Base-by-base conservation (phyloP, 1,140 invertebrate genomes). In the Condylostylus longicornis region DNA sequence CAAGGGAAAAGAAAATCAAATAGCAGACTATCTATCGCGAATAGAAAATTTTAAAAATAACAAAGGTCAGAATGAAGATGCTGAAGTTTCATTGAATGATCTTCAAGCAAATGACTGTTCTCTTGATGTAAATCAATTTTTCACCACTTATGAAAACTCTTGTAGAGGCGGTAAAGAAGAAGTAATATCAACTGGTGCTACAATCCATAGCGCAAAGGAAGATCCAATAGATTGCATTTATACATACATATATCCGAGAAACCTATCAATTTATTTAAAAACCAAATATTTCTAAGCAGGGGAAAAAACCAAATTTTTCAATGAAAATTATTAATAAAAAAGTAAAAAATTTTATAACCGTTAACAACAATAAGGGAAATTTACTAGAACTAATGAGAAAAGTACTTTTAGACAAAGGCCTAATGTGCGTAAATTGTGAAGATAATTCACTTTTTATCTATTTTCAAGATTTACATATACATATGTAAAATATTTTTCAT, bases 11-110 rank as follows among this genome's bases (percentile, higher is more conserved):
- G 10, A 31, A 10, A 31, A 31, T 17, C 6, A 31, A 31, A 17
- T 31, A 17, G 15, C 29, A 31, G 29, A 31, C 15, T 31, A 13
- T 17, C 42, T 15, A 45, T 62, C 2, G 69, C 66, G 48, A 60
- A 69, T 33, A 54, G 61, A 9, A 56, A 49, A 31, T 38, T 6
- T 7, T 7, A 31, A 7, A 31, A 31, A 31, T 17, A 13, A 31
- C n/a, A n/a, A n/a, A n/a, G n/a, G n/a, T n/a, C n/a, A 69, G 38
- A 56, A 35, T n/a, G n/a, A n/a, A n/a, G n/a, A n/a, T n/a, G n/a
- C n/a, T n/a, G n/a, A n/a, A n/a, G n/a, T n/a, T n/a, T n/a, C n/a
- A n/a, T n/a, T n/a, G n/a, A n/a, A n/a, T n/a, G n/a, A n/a, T n/a
- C n/a, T n/a, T n/a, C n/a, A n/a, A n/a, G n/a, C n/a, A n/a, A n/a